phyloP scores from a whole-genome alignment of 2,113 vertebrate species.

The Gobio gobio region DNA sequence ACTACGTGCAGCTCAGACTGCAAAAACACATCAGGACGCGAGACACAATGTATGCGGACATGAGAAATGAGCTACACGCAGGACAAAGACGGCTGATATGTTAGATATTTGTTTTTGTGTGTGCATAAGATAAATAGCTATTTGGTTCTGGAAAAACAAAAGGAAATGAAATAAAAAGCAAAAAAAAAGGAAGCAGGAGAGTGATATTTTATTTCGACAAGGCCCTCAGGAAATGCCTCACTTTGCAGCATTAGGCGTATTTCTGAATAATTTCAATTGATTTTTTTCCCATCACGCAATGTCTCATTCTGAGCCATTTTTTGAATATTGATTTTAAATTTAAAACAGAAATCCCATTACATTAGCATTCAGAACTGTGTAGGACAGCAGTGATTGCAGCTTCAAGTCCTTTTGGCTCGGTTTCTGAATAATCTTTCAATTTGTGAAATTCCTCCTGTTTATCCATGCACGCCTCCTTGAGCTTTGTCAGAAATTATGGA shows the following conservation, averaged over 20 bases:
- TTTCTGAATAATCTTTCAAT: constrained; percentile 4
- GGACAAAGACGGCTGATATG: not conserved
- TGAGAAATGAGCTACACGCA: not conserved
- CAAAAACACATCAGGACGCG: constrained; percentile 5
- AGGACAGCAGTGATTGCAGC: not conserved
- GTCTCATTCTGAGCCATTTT: not conserved
- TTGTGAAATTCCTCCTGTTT: not conserved
- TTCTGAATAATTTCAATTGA: not conserved
- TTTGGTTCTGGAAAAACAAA: not conserved
- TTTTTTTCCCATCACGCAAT: not conserved
- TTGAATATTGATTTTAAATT: constrained; percentile 25
- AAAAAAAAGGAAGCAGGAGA: not conserved
- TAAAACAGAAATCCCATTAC: constrained; percentile 11
- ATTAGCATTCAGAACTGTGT: not conserved
- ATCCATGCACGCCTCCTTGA: not conserved
- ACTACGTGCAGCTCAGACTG: not conserved
- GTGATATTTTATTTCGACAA: not conserved
- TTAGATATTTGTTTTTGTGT: not conserved
- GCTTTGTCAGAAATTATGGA: constrained; percentile 1
- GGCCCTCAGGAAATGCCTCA: not conserved
- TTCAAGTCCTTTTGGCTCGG: not conserved
- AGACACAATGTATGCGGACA: not conserved
- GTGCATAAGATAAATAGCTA: not conserved
- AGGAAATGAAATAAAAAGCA: not conserved
- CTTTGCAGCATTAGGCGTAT: not conserved